phyloP scores from a whole-genome alignment of 2,888 invertebrate genomes.

The Agrotis ipsilon region DNA sequence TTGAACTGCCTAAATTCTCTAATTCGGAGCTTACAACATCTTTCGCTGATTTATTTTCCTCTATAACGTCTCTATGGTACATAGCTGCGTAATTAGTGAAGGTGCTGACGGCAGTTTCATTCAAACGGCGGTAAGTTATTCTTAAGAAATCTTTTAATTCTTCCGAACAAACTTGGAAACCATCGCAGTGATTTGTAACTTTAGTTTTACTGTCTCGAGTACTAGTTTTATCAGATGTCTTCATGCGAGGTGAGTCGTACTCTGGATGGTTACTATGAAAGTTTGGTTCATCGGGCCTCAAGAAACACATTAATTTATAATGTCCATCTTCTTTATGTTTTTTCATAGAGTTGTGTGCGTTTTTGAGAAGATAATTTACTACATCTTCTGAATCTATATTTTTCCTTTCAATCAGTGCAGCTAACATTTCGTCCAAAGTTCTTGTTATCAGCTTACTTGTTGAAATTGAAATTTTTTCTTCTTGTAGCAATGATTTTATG shows the following conservation, averaged over 20 bases:
- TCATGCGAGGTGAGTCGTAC: background rate
- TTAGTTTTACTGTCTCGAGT: slow-evolving; percentile 7
- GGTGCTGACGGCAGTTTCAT: slow-evolving; percentile 74
- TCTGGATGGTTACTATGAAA: background rate
- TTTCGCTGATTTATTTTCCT: slow-evolving; percentile 67
- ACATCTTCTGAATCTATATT: slow-evolving; percentile 25
- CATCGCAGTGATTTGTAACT: slow-evolving; percentile 62
- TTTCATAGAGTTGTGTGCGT: slow-evolving; percentile 22
- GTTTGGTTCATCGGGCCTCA: background rate
- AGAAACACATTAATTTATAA: slow-evolving; percentile 15
- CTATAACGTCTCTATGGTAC: slow-evolving; percentile 76
- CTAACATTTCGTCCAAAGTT: slow-evolving; percentile 78
- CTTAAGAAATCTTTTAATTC: slow-evolving; percentile 75
- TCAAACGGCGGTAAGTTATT: slow-evolving; percentile 73
- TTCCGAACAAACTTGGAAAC: slow-evolving; percentile 76
- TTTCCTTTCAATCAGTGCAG: slow-evolving; percentile 70
- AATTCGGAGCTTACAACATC: slow-evolving; percentile 66
- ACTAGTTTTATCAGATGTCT: slow-evolving; percentile 4
- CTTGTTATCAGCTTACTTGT: slow-evolving; percentile 73
- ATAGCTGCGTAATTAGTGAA: slow-evolving; percentile 80
- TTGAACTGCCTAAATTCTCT: slow-evolving; percentile 57
- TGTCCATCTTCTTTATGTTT: slow-evolving; percentile 35
- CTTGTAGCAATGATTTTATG: slow-evolving; percentile 71
- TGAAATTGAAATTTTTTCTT: slow-evolving; percentile 73
- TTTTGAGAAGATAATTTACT: slow-evolving; percentile 14